A percentile compares a stretch with the other conserved stretches of the same genome.
These are phyloP conservation scores for Bambusicola thoracicus DNA, from an alignment of 2,113 vertebrate species.

Conservation along the genomic window DNA sequence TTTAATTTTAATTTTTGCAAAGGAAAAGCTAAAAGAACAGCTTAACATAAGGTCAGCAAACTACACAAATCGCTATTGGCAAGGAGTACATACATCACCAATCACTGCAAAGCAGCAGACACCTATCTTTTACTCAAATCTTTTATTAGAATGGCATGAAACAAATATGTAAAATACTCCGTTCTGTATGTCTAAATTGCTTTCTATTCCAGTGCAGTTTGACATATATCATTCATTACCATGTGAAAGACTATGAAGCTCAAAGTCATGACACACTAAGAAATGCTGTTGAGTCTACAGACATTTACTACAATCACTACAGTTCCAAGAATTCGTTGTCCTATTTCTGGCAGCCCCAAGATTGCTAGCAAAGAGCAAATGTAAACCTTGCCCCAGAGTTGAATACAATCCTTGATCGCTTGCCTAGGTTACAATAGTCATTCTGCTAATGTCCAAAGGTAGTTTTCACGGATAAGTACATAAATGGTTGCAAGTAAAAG, in stretches of 20 bases:
- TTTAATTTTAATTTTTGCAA: neutral
- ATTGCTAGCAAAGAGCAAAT: neutral
- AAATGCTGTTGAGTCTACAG: neutral
- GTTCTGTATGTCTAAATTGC: neutral
- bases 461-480: neutral
- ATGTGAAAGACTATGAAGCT: neutral
- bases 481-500: neutral
- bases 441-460: neutral
- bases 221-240: fast-evolving
- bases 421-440: neutral
- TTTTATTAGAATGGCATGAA: neutral
- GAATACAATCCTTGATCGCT: neutral
- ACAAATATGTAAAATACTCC: neutral
- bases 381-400: neutral
- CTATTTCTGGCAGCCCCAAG: fast-evolving
- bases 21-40: neutral
- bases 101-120: neutral
- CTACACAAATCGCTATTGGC: neutral
- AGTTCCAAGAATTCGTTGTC: neutral
- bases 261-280: neutral
- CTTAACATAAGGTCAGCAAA: neutral
- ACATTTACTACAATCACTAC: neutral
- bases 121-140: neutral
- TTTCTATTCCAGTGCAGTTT: neutral
- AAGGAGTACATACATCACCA: neutral